Evolutionary conservation across 2,888 invertebrate species (phyloP).

Genomic region (Chloromyia formosa): DNA sequence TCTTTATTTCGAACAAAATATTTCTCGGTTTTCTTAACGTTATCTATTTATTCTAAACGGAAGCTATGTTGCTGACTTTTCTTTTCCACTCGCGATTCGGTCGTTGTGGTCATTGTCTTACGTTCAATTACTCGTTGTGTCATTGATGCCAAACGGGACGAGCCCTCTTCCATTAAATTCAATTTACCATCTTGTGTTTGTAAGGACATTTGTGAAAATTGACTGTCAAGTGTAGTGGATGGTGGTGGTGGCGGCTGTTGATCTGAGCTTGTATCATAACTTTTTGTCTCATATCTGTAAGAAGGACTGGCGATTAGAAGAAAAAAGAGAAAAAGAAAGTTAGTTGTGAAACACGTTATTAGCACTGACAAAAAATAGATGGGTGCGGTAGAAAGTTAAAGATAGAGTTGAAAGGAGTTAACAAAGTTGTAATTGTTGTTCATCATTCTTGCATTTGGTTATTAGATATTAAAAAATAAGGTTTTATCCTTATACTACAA

Average conservation of each 20-base stretch:
- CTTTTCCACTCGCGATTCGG: constrained; percentile 62
- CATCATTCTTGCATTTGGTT: too few species aligned
- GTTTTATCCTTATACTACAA: too few species aligned
- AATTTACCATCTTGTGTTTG: constrained; percentile 60
- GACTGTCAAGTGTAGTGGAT: constrained; percentile 54
- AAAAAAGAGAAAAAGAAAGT: constrained; percentile 12
- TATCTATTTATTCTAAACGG: constrained; percentile 60
- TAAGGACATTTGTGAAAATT: constrained; percentile 61
- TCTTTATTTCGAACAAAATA: neutral
- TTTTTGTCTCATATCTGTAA: constrained; percentile 63
- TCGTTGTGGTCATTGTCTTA: constrained; percentile 62
- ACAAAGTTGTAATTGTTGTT: neutral
- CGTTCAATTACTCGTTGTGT: constrained; percentile 64
- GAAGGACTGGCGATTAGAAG: constrained; percentile 41
- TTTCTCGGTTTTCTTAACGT: neutral
- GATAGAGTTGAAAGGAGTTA: neutral
- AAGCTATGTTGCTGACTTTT: constrained; percentile 64
- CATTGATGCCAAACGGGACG: constrained; percentile 62
- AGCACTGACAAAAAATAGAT: constrained; percentile 7
- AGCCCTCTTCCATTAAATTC: constrained; percentile 61
- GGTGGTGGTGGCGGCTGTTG: constrained; percentile 49
- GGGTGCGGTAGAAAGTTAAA: neutral
- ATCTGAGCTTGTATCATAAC: constrained; percentile 60
- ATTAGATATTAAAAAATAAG: too few species aligned
- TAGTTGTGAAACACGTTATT: constrained; percentile 18